Evolutionary conservation across 2,797 vertebrate species (phyloP).

Genomic region (Propithecus perrieri): DNA sequence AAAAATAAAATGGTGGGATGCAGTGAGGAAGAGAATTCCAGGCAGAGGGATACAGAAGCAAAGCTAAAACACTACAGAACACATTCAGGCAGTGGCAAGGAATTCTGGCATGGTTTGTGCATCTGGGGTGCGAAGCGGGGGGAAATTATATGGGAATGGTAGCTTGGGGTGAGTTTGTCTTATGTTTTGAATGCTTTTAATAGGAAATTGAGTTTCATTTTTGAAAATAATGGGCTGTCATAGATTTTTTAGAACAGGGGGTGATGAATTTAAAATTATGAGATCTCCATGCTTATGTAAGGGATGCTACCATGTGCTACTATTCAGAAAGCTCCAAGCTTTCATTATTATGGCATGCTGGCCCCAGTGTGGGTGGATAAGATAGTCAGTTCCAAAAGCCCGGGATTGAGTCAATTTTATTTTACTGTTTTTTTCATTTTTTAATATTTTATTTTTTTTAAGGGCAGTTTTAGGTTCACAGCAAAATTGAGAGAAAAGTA

Average conservation of each 20-base stretch:
- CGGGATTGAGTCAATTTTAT: background rate
- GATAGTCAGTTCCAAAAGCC: background rate
- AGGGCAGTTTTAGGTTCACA: too few relatives aligned
- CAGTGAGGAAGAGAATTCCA: background rate
- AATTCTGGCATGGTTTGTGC: background rate
- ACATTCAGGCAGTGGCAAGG: background rate
- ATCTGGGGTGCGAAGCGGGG: background rate
- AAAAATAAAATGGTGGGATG: background rate
- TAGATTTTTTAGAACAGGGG: background rate
- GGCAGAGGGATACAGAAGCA: background rate
- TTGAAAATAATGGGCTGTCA: background rate
- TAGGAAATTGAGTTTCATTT: background rate
- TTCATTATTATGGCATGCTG: background rate
- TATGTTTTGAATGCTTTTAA: background rate
- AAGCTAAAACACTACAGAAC: background rate
- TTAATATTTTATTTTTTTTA: too few relatives aligned
- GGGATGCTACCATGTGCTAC: background rate
- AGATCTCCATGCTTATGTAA: background rate
- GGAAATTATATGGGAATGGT: background rate
- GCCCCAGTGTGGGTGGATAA: background rate
- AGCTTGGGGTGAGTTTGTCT: background rate
- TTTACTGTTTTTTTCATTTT: too few relatives aligned
- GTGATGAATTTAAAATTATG: conserved; percentile 1
- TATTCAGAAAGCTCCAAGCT: background rate
- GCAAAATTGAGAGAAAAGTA: too few relatives aligned